phyloP scores from a whole-genome alignment of 2,113 vertebrate species.

The Oncorhynchus gorbuscha region DNA sequence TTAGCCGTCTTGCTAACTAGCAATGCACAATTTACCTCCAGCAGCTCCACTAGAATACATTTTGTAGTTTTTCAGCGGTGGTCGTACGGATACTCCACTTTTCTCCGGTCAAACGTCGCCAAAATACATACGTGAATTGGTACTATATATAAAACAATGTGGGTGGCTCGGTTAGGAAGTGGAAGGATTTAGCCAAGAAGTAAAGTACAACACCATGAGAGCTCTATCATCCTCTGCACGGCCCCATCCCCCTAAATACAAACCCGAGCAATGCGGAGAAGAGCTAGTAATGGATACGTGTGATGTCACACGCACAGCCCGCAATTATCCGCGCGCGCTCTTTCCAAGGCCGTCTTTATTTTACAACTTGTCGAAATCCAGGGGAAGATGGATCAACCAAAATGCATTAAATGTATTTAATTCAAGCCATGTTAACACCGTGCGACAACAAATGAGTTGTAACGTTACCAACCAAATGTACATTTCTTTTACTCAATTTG shows the following conservation, averaged over 20 bases:
- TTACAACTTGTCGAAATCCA: neutral
- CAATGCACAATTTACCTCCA: constrained; percentile 64
- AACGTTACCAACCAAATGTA: neutral
- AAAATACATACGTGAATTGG: constrained; percentile 65
- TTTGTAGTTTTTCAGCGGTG: constrained; percentile 68
- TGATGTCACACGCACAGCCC: constrained; percentile 43
- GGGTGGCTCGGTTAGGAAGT: constrained; percentile 28
- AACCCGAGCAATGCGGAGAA: constrained; percentile 40
- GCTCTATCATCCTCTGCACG: constrained; percentile 68
- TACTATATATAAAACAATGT: constrained; percentile 24
- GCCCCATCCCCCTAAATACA: constrained; percentile 75
- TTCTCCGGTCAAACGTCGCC: constrained; percentile 33
- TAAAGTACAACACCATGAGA: constrained; percentile 66
- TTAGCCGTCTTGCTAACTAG: constrained; percentile 4
- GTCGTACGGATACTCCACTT: constrained; percentile 62
- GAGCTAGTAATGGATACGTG: constrained; percentile 5
- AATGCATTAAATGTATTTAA: neutral
- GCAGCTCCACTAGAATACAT: constrained; percentile 73
- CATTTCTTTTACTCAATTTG: too few relatives aligned
- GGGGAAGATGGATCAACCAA: neutral
- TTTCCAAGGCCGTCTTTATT: neutral
- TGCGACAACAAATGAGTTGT: neutral
- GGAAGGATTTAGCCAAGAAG: constrained; percentile 56
- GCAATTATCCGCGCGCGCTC: neutral
- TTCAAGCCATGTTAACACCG: neutral